A percentile compares a stretch with the other conserved stretches of the same genome.
These are phyloP conservation scores for Xestia sexstrigata DNA, from an alignment of 2,888 invertebrate genomes.

Conservation along the genomic window DNA sequence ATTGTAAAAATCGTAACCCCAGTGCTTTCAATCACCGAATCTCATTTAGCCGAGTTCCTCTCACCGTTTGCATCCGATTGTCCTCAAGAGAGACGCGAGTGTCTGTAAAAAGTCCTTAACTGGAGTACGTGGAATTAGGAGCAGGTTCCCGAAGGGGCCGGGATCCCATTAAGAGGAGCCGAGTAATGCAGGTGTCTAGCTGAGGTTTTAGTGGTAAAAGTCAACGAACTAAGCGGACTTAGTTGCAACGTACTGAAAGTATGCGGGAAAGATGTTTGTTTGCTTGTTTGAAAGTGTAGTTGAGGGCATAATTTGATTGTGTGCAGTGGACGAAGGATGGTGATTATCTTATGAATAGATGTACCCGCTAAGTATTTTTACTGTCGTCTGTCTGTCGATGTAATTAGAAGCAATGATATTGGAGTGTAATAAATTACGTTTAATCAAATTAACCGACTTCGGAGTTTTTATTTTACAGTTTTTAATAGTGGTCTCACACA, in stretches of 20 bases:
- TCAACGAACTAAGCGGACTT: slow-evolving; percentile 69
- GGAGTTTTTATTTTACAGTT: no score
- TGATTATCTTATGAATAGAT: neutral
- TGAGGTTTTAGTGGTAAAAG: slow-evolving; percentile 68
- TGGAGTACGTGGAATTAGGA: slow-evolving; percentile 82
- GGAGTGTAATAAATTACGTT: no score
- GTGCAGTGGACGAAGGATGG: neutral
- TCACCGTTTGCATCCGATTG: slow-evolving; percentile 80
- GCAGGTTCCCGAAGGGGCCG: slow-evolving; percentile 76
- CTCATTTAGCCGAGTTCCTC: slow-evolving; percentile 76
- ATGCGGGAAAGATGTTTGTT: slow-evolving; percentile 33
- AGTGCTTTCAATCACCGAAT: slow-evolving; percentile 64
- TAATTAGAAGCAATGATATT: neutral
- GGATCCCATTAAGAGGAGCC: slow-evolving; percentile 78
- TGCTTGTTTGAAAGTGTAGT: slow-evolving; percentile 29
- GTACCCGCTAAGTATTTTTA: neutral
- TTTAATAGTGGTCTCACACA: no score
- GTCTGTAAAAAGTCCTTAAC: slow-evolving; percentile 84
- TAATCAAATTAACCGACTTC: no score
- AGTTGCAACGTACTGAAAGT: slow-evolving; percentile 43
- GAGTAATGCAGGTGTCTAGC: slow-evolving; percentile 77
- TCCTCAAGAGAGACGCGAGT: slow-evolving; percentile 82
- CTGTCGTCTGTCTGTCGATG: neutral
- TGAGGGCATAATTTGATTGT: slow-evolving; percentile 1
- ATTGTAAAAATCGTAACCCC: slow-evolving; percentile 43